These are phyloP conservation scores for Nanger granti DNA, from an alignment of 2,113 vertebrate species.

Conservation along the genomic window DNA sequence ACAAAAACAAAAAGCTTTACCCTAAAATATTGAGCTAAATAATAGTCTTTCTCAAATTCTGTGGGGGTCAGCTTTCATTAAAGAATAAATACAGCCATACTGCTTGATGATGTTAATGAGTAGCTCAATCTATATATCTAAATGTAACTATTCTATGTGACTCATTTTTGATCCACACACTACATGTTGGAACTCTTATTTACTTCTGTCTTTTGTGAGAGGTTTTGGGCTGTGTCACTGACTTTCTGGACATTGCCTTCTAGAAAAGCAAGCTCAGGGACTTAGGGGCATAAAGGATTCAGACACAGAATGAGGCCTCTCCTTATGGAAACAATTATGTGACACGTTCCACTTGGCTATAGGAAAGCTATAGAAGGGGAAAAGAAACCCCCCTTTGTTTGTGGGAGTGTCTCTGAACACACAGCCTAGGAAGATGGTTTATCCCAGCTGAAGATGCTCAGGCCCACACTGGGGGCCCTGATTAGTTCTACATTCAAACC, in stretches of 20 bases:
- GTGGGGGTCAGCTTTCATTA: background rate
- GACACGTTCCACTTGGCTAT: slow-evolving; percentile 16
- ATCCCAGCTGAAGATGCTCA: background rate
- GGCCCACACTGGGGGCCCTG: background rate
- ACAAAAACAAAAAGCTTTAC: background rate
- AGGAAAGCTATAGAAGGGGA: background rate
- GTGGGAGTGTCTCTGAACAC: background rate
- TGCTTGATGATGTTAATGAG: background rate
- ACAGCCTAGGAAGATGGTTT: background rate
- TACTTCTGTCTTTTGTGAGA: background rate
- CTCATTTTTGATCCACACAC: background rate
- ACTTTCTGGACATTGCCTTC: background rate
- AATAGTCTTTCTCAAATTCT: background rate
- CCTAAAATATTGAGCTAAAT: background rate
- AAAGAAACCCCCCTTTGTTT: background rate
- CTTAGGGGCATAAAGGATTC: background rate
- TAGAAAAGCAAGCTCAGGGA: background rate
- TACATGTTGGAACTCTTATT: background rate
- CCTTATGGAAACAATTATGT: slow-evolving; percentile 45
- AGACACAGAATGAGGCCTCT: background rate
- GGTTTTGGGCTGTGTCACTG: background rate
- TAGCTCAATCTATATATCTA: background rate
- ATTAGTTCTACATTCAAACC: background rate
- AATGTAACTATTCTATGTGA: background rate
- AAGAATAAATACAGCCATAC: background rate